Base-by-base conservation (phyloP, 1,140 invertebrate species). In the Ceratoteleas bidentatus region DNA sequence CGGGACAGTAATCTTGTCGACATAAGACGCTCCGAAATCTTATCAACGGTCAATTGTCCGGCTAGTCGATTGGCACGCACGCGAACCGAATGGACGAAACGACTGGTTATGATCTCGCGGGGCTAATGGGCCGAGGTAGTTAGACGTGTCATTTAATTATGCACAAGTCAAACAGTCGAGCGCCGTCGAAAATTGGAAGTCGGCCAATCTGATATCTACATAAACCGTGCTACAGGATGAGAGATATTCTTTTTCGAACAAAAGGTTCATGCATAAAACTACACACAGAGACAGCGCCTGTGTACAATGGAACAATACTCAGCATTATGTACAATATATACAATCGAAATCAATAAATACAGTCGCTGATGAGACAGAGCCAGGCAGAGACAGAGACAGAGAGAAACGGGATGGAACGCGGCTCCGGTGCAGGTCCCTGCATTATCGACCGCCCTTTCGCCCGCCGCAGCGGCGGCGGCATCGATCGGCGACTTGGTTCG, bases 241-340 rank as follows among this genome's bases (percentile, higher is more conserved):
- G 52, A 77, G 70, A 74, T 66, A 65, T 66, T 83, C 69, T 83
- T 75, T 77, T 78, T 47, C 81, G 70, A 83, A 83, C 70, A 78
- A 78, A 83, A 73, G 70, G 15, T 75, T 79, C 81, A 75, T 83
- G 81, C 74, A 83, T 75, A 83, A 83, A 74, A 74, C 49, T 83
- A 70, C 65, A 78, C 58, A 74, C 52, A 68, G 34, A 82, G 47
- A 65, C 47, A 75, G 45, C 50, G 50, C 57, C 40, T 78, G 58
- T 78, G 75, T 76, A 82, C 64, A 78, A 70, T 74, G 54, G 60
- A 78, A 75, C 60, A 83, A 78, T 83, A 68, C 69, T 70, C 49
- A 78, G 53, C 54, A 57, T 75, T 74, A 83, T 70, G 34, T 78
- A 78, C 75, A 83, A 60, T 75, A 78, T 83, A 69, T 77, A 82